These are phyloP conservation scores for Lycocorax pyrrhopterus DNA, from an alignment of 2,113 vertebrate genomes.

Conservation along the genomic window DNA sequence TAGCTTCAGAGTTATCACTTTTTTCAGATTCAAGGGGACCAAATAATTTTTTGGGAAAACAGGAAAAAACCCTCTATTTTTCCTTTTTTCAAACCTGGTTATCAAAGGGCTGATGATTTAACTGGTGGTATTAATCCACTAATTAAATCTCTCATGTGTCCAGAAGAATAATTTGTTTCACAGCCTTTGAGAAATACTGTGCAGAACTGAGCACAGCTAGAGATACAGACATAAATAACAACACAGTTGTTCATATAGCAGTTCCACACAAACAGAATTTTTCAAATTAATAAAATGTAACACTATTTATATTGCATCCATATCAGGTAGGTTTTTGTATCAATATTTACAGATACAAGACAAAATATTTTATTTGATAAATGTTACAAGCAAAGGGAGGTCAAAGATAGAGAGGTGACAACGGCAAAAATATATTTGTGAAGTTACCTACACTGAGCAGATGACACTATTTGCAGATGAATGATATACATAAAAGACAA, in stretches of 20 bases:
- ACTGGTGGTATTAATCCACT: background rate
- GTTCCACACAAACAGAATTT: background rate
- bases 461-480: background rate
- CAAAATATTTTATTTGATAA: background rate
- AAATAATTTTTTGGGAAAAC: background rate
- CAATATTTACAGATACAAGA: background rate
- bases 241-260: accelerated
- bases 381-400: background rate
- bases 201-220: background rate
- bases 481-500: background rate
- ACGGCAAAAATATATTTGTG: background rate
- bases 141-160: background rate
- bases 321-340: background rate
- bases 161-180: background rate
- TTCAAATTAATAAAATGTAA: background rate
- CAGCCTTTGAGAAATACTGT: background rate
- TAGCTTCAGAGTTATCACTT: background rate
- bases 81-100: background rate
- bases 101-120: background rate
- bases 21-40: background rate
- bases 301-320: background rate
- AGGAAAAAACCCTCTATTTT: background rate
- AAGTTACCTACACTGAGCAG: background rate
- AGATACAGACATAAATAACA: background rate
- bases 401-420: background rate